Percentiles rank a stretch among this genome's conserved stretches.
phyloP scores from a whole-genome alignment of 2,888 invertebrate genomes.

The Clanis bilineata region DNA sequence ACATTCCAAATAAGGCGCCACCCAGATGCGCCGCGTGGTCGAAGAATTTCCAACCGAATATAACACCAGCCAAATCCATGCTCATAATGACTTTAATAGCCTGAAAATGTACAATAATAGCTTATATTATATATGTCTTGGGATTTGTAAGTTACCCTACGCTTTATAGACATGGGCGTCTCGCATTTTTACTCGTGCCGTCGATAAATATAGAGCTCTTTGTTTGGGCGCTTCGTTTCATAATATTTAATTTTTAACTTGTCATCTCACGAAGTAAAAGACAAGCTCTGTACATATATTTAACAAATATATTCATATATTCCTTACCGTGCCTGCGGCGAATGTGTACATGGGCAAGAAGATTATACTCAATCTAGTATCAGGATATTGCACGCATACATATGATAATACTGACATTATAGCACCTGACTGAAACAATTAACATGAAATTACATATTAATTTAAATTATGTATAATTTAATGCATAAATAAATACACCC shows the following conservation, averaged over 20 bases:
- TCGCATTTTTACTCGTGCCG: too few species aligned
- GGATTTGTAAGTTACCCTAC: too few species aligned
- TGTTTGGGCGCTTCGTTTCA: too few species aligned
- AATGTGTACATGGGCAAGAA: constrained; percentile 95
- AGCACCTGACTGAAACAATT: constrained; percentile 92
- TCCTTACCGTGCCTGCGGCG: constrained; percentile 90
- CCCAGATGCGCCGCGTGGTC: constrained; percentile 99
- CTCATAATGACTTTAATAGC: constrained; percentile 93
- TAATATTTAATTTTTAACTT: not conserved
- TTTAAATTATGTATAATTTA: too few species aligned
- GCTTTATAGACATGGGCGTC: too few species aligned
- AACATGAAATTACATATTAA: constrained; percentile 2
- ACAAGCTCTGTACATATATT: too few species aligned
- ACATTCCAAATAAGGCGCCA: constrained; percentile 96
- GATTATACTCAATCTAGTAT: constrained; percentile 93
- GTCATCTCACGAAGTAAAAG: too few species aligned
- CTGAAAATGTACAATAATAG: constrained; percentile 80
- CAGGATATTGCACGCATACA: constrained; percentile 93
- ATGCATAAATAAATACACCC: too few species aligned
- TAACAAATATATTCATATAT: too few species aligned
- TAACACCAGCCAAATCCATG: constrained; percentile 91
- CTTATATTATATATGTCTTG: too few species aligned
- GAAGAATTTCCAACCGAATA: constrained; percentile 94
- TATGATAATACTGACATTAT: constrained; percentile 95
- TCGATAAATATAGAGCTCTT: too few species aligned